Conservation (phyloP, 2,797 vertebrate genomes). For the Potorous gilbertii region DNA sequence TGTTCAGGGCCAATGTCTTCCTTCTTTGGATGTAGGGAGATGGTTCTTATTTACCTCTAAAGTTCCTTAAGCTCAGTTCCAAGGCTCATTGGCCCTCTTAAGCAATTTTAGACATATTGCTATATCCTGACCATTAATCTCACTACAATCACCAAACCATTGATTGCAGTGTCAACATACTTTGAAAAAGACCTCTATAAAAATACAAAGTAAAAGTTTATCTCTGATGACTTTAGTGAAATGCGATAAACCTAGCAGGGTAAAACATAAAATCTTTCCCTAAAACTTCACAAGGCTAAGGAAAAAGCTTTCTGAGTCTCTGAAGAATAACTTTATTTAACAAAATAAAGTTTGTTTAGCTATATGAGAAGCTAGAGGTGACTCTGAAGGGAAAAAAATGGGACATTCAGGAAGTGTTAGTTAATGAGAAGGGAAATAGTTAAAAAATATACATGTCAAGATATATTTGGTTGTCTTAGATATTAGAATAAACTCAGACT, state of each 20-base stretch:
- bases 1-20: neutral
- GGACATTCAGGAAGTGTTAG: neutral
- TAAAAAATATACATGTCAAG: neutral
- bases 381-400: conserved; percentile 1
- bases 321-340: conserved; percentile 7
- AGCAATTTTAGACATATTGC: conserved; percentile 1
- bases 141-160: neutral
- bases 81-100: neutral
- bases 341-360: conserved; percentile 22
- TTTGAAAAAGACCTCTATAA: neutral
- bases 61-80: neutral
- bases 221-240: conserved; percentile 11
- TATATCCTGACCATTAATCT: neutral
- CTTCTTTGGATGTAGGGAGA: neutral
- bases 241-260: neutral
- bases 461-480: neutral
- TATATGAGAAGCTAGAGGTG: neutral
- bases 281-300: neutral
- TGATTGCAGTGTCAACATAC: neutral
- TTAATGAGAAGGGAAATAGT: conserved; percentile 1
- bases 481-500: neutral
- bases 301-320: neutral
- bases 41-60: conserved; percentile 5
- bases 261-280: neutral
- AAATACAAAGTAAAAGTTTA: conserved; percentile 21